Base-by-base conservation (phyloP, 1,140 invertebrate species). In the Cyrtorhinus lividipennis region DNA sequence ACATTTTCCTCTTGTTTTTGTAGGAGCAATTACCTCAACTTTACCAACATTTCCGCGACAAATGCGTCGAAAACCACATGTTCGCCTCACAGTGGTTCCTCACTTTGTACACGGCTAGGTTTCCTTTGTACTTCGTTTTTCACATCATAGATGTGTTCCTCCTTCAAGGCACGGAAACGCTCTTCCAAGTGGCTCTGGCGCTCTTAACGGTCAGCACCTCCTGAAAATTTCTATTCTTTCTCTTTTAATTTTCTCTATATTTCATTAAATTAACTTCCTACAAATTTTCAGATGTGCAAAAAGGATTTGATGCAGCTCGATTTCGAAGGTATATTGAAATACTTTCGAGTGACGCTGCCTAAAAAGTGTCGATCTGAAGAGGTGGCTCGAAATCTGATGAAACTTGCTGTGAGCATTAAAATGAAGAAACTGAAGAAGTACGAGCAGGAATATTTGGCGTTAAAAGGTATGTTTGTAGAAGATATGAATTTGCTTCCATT, bases 11-110 rank as follows among this genome's bases (percentile, higher is more conserved):
- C n/a, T n/a, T n/a, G n/a, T 8, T 38, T 5, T 38, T 38, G 24
- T 73, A 87, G 86, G 94, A 98, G 74, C 90, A 96, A 74, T 72
- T 97, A 57, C 85, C 86, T 0, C 91, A 95, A 66, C 74, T 99
- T 46, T 87, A 86, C 70, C 82, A 84, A 64, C 96, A 99, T 75
- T 98, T 99, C 76, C 79, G 79, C 66, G 87, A 91, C 71, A 83
- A 93, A 71, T 87, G 89, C 44, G 84, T 99, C 53, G 96, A 99
- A 76, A 88, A 92, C 61, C 96, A 99, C 76, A 99, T 99, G 96
- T 99, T 93, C 76, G 96, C 95, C 23, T 94, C 91, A 27, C 96
- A 99, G 78, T 99, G 97, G 97, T 98, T 99, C 79, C 83, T 99
- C 23, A 99, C 96, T 0, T 77, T 99, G 13, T 99, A 96, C 76